phyloP scores from a whole-genome alignment of 2,888 invertebrate genomes.

The Chrysotoxum bicinctum region DNA sequence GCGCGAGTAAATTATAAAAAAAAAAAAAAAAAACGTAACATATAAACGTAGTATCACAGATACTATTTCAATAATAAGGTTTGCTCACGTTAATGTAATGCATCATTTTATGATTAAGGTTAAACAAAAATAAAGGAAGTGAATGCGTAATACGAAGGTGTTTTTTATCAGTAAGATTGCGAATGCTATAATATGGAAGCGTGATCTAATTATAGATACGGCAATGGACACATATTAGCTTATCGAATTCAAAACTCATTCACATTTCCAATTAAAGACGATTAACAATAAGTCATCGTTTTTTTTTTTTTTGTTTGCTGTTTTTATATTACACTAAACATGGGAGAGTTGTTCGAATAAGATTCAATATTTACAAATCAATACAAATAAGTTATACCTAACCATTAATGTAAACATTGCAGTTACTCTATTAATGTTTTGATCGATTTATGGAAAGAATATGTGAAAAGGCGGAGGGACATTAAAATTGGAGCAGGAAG shows the following conservation, averaged over 20 bases:
- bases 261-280: slow-evolving; percentile 63
- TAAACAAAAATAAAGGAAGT: neutral
- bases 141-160: neutral
- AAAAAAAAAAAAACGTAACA: too few species aligned
- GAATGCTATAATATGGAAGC: neutral
- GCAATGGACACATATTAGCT: neutral
- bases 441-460: neutral
- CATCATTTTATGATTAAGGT: neutral
- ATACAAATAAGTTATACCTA: neutral
- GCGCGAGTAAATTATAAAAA: too few species aligned
- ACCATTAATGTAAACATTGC: neutral
- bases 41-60: too few species aligned
- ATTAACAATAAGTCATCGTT: slow-evolving; percentile 26
- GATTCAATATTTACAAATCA: slow-evolving; percentile 3
- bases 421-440: neutral
- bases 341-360: neutral
- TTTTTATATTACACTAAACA: neutral
- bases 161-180: neutral
- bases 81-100: neutral
- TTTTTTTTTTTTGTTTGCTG: neutral
- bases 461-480: neutral
- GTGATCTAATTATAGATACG: neutral
- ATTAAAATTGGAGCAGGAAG: neutral
- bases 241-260: slow-evolving; percentile 47
- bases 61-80: neutral